Evolutionary conservation across 2,797 vertebrate species (phyloP).

Genomic region (Zalophus californianus): DNA sequence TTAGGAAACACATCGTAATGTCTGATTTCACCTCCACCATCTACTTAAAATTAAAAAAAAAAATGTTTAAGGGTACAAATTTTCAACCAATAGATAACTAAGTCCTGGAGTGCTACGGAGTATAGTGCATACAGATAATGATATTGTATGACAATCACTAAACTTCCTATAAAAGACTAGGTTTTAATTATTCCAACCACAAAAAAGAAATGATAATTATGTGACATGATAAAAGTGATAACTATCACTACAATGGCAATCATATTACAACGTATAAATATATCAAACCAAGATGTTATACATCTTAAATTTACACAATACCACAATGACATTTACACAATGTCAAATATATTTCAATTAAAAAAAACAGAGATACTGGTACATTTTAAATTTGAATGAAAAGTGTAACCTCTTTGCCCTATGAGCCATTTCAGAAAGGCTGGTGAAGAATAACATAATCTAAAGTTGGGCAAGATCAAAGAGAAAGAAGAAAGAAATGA

Average conservation of each 20-base stretch:
- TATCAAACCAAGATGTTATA: background rate
- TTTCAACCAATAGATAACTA: background rate
- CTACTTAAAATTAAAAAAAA: background rate
- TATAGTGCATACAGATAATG: background rate
- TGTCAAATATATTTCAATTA: background rate
- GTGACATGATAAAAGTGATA: background rate
- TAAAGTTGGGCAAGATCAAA: background rate
- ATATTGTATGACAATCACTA: background rate
- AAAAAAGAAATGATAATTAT: background rate
- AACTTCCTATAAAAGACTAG: background rate
- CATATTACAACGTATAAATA: background rate
- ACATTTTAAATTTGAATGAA: slow-evolving; percentile 20
- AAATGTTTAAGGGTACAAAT: background rate
- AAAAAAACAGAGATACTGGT: background rate
- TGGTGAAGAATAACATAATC: background rate
- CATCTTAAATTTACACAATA: background rate
- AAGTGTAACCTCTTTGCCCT: background rate
- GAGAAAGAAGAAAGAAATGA: background rate
- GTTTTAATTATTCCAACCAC: background rate
- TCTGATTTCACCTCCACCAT: background rate
- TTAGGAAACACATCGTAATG: slow-evolving; percentile 39
- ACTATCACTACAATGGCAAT: background rate
- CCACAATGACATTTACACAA: background rate
- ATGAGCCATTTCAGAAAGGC: background rate
- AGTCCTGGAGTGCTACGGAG: background rate